Conservation (phyloP, 37 sponge, comb jelly and placozoan species). For the Aplysina aerophoba region DNA sequence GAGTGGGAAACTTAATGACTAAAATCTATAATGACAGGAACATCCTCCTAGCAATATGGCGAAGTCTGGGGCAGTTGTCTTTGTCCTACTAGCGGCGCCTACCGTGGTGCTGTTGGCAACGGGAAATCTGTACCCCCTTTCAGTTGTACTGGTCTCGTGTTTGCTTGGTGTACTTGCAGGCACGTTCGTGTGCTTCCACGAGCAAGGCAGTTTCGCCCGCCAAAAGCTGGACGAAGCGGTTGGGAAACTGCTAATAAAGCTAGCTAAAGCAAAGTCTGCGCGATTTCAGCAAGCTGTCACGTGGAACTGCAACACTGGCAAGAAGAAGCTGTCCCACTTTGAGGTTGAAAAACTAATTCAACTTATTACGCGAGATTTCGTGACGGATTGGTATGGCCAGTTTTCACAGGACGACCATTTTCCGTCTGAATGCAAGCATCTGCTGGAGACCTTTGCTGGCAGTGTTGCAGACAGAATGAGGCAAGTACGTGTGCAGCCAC, state of each 20-base stretch:
- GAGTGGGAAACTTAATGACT: background rate
- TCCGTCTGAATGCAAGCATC: constrained; percentile 48
- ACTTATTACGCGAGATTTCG: constrained; percentile 67
- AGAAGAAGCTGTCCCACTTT: constrained; percentile 36
- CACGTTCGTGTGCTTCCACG: constrained; percentile 6
- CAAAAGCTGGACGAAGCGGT: background rate
- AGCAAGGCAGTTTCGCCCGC: background rate
- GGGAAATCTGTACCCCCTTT: background rate
- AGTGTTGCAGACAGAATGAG: constrained; percentile 51
- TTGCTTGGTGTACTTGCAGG: background rate
- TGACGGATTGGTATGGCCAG: constrained; percentile 48
- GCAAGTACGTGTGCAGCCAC: constrained; percentile 41
- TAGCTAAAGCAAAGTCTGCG: background rate
- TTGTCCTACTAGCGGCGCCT: background rate
- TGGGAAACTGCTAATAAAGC: background rate
- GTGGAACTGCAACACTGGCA: background rate
- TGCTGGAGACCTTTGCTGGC: constrained; percentile 61
- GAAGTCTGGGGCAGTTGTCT: too few species aligned
- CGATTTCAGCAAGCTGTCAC: background rate
- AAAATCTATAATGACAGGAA: background rate
- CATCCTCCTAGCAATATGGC: background rate
- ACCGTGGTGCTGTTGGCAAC: background rate
- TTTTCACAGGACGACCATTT: constrained; percentile 59
- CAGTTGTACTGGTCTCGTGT: background rate
- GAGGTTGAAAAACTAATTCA: constrained; percentile 75